A percentile compares a stretch with the other conserved stretches of the same genome.
phyloP scores from a whole-genome alignment of 2,797 vertebrate species.

The Heteromormyrus szaboi region DNA sequence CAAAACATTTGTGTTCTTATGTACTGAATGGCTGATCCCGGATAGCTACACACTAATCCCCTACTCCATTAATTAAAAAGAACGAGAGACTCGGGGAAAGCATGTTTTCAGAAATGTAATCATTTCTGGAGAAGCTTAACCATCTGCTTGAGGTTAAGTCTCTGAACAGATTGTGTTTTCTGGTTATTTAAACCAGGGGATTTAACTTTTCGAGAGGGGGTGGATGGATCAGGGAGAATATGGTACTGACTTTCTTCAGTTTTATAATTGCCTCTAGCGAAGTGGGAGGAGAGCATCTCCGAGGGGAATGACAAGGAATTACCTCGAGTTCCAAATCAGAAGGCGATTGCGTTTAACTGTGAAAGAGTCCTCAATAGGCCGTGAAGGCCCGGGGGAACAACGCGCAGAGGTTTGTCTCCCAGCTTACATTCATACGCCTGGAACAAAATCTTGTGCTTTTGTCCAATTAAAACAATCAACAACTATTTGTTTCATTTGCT shows the following conservation, averaged over 20 bases:
- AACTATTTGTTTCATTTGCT: background rate
- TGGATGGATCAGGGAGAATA: constrained; percentile 9
- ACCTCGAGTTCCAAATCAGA: background rate
- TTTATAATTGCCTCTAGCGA: constrained; percentile 15
- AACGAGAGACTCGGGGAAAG: constrained; percentile 76
- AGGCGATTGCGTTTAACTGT: background rate
- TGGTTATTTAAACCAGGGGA: constrained; percentile 69
- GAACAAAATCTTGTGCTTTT: background rate
- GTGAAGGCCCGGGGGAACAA: background rate
- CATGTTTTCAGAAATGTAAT: constrained; percentile 81
- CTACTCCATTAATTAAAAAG: constrained; percentile 86
- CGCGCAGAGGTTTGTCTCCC: background rate
- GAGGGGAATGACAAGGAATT: constrained; percentile 1
- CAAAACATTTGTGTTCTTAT: constrained; percentile 75
- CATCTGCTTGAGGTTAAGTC: constrained; percentile 92
- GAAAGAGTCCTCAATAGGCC: background rate
- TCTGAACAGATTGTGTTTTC: constrained; percentile 71
- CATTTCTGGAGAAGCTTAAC: constrained; percentile 88
- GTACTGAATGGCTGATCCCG: constrained; percentile 70
- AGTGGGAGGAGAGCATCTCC: background rate
- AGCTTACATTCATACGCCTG: background rate
- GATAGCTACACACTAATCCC: constrained; percentile 81
- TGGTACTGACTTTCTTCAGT: constrained; percentile 10
- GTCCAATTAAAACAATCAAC: background rate
- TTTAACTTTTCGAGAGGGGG: constrained; percentile 51